Base-by-base conservation (phyloP, 2,113 vertebrate species). In the human region DNA sequence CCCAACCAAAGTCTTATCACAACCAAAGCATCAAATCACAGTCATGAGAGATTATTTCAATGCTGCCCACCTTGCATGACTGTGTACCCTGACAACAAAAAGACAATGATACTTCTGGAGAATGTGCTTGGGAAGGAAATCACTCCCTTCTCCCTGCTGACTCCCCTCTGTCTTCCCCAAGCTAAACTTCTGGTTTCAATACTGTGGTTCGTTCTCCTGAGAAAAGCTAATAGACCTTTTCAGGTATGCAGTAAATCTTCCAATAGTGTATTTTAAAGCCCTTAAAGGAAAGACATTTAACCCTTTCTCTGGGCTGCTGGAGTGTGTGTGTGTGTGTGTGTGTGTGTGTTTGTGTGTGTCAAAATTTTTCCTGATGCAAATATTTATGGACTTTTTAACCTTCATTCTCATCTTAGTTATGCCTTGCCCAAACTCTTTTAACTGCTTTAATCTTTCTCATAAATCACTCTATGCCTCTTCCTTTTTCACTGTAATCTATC, bases 321-420 rank as follows among this genome's bases (percentile, higher is more conserved):
- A 0, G 3, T 7, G 1, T 79, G 43, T 68, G 52, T 38, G 9
- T 61, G 50, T 59, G 45, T 35, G 55, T 76, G 20, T 86, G 59
- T 48, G 43, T 83, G 86, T 27, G 4, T 61, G 25, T 27, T n/a
- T n/a, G 59, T 12, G 59, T 48, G 76, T 52, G 17, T 55, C 17
- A 43, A 91, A 88, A 30, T 11, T 78, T 85, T 95, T 84, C 57
- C 81, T 61, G 59, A 90, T 81, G 32, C 66, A 95, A 92, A 95
- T 96, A 94, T 95, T 97, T 88, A 88, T 96, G 81, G 35, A 75
- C 50, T 87, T 96, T 70, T 83, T 70, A 89, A 76, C 68, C 52
- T 70, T 76, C 27, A 23, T 38, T 22, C 13, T 89, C 88, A 94
- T 83, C 75, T 57, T 32, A 66, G 80, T 68, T 40, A 52, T 73